phyloP scores from a whole-genome alignment of 2,888 invertebrate genomes.

The Lepidonotus clava region DNA sequence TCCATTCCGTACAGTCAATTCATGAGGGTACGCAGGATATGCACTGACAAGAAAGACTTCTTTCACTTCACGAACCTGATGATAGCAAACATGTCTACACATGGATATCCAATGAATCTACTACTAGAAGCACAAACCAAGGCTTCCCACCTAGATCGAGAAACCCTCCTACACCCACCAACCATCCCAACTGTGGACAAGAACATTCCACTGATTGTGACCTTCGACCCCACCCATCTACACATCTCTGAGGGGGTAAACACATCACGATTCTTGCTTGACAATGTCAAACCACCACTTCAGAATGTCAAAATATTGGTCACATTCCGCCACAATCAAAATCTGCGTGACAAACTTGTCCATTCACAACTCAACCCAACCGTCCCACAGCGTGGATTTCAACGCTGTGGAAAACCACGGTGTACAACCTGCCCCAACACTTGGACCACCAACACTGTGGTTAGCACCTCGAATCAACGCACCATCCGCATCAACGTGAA shows the following conservation, averaged over 20 bases:
- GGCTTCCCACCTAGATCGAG: not conserved
- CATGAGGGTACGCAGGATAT: not conserved
- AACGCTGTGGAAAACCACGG: not conserved
- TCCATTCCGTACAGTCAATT: conserved; percentile 3
- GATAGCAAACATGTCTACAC: not conserved
- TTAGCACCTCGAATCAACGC: too few relatives aligned
- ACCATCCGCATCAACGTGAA: not conserved
- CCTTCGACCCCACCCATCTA: not conserved
- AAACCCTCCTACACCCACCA: not conserved
- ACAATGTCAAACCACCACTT: not conserved
- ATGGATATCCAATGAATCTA: conserved; percentile 11
- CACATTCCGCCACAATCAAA: not conserved
- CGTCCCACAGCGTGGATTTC: not conserved
- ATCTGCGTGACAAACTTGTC: not conserved
- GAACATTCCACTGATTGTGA: not conserved
- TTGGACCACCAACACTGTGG: not conserved
- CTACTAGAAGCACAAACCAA: not conserved
- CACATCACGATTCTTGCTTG: not conserved
- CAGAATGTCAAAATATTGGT: not conserved
- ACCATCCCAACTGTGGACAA: not conserved
- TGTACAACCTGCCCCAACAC: not conserved
- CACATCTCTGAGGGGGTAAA: too few relatives aligned
- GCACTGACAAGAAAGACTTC: not conserved
- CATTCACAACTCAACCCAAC: not conserved
- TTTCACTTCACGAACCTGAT: not conserved